These are phyloP conservation scores for Stichopus chloronotus DNA, from an alignment of 35 echinoderm and acorn worm species.

Conservation along the genomic window DNA sequence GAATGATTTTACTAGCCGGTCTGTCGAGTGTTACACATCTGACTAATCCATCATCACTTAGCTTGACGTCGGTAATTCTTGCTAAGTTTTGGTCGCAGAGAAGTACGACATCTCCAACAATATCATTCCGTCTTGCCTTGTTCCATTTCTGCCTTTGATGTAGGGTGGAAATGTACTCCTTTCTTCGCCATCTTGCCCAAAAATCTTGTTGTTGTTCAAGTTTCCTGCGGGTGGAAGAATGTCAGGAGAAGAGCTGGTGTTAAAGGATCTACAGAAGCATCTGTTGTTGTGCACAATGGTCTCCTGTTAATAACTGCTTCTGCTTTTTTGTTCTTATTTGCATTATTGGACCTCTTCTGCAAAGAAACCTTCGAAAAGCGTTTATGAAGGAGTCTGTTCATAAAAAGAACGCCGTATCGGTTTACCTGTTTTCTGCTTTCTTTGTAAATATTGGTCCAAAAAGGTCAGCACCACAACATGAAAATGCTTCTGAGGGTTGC, in stretches of 20 bases:
- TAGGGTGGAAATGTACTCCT: slow-evolving; percentile 42
- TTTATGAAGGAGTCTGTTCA: not conserved
- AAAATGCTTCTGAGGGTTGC: not conserved
- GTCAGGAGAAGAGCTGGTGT: slow-evolving; percentile 82
- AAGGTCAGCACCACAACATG: slow-evolving; percentile 39
- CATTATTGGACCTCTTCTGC: slow-evolving; percentile 65
- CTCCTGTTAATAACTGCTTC: slow-evolving; percentile 73
- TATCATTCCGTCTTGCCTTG: slow-evolving; percentile 6
- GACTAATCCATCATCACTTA: slow-evolving; percentile 50
- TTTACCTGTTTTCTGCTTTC: slow-evolving; percentile 27
- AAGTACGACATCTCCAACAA: slow-evolving; percentile 56
- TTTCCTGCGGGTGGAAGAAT: slow-evolving; percentile 64
- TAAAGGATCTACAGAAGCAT: slow-evolving; percentile 70
- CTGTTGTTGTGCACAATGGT: slow-evolving; percentile 55
- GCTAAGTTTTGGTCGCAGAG: slow-evolving; percentile 24
- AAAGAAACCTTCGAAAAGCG: slow-evolving; percentile 62
- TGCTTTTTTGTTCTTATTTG: slow-evolving; percentile 77
- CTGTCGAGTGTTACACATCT: slow-evolving; percentile 42
- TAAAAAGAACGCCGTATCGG: slow-evolving; percentile 58
- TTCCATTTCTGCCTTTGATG: slow-evolving; percentile 60
- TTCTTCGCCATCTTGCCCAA: slow-evolving; percentile 56
- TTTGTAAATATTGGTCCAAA: slow-evolving; percentile 45
- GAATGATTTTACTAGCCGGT: slow-evolving; percentile 47
- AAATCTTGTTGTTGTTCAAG: too few species aligned
- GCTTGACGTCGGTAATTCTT: slow-evolving; percentile 14